Percentiles rank a stretch among this genome's conserved stretches.
These are phyloP conservation scores for Heliconius ismenius DNA, from an alignment of 2,888 invertebrate genomes.

Conservation along the genomic window DNA sequence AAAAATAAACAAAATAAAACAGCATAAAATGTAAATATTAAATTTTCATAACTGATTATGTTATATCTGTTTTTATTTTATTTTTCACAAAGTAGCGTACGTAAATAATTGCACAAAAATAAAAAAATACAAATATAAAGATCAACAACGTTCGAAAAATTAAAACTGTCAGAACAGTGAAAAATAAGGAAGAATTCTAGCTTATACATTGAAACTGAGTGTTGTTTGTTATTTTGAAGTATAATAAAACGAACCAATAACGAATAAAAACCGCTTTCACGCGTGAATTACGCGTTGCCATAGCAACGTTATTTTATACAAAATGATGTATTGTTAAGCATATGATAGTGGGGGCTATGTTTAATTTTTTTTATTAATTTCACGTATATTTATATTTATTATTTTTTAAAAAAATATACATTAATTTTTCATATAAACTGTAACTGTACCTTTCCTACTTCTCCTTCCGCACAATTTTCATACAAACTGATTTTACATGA, in stretches of 20 bases:
- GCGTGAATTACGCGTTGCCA: no score
- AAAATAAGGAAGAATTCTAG: constrained; percentile 2
- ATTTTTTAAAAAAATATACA: no score
- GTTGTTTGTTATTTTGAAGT: background rate
- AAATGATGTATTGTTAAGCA: no score
- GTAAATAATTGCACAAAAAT: background rate
- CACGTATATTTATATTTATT: no score
- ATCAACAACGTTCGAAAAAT: constrained; percentile 3
- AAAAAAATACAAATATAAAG: constrained; percentile 9
- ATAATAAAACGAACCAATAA: background rate
- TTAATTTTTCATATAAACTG: no score
- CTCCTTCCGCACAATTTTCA: no score
- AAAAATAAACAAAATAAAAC: background rate
- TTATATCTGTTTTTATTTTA: background rate
- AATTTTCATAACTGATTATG: background rate
- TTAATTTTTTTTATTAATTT: no score
- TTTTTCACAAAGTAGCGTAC: background rate
- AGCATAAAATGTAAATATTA: background rate
- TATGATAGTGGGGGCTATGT: no score
- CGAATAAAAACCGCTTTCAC: background rate
- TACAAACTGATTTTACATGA: no score
- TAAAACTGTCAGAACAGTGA: background rate
- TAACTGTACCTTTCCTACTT: no score
- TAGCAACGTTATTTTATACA: no score
- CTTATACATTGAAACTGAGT: background rate